Evolutionary conservation across 2,113 vertebrate genomes (phyloP).

Genomic region (Pluvialis apricaria): DNA sequence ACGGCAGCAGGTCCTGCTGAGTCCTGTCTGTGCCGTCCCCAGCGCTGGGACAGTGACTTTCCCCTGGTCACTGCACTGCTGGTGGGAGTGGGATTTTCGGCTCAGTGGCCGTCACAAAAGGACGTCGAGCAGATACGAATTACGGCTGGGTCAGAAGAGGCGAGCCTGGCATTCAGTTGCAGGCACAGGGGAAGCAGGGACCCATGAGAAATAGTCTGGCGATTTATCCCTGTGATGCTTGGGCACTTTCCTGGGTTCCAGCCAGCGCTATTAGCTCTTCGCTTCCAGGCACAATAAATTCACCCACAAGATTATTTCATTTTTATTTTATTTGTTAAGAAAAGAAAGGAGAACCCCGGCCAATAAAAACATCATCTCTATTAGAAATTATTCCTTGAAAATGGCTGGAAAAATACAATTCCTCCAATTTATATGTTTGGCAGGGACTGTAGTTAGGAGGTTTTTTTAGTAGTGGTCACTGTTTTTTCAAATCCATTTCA

Average conservation of each 20-base stretch:
- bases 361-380: constrained; percentile 35
- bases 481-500: background rate
- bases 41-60: rapidly evolving
- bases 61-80: rapidly evolving
- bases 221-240: background rate
- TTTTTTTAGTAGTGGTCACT: background rate
- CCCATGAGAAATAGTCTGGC: background rate
- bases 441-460: background rate
- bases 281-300: constrained; percentile 34
- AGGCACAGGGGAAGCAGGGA: background rate
- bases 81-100: rapidly evolving
- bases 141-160: background rate
- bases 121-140: background rate
- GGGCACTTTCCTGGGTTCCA: background rate
- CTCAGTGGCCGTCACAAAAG: background rate
- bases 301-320: background rate
- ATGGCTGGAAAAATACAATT: constrained; percentile 23
- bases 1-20: rapidly evolving
- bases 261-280: background rate
- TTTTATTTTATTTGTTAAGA: background rate
- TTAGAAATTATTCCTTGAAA: constrained; percentile 34
- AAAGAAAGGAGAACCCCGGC: background rate
- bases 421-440: background rate
- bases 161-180: background rate
- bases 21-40: rapidly evolving